Conservation (phyloP, 2,797 vertebrate species). For the Pangasius larnaudii region DNA sequence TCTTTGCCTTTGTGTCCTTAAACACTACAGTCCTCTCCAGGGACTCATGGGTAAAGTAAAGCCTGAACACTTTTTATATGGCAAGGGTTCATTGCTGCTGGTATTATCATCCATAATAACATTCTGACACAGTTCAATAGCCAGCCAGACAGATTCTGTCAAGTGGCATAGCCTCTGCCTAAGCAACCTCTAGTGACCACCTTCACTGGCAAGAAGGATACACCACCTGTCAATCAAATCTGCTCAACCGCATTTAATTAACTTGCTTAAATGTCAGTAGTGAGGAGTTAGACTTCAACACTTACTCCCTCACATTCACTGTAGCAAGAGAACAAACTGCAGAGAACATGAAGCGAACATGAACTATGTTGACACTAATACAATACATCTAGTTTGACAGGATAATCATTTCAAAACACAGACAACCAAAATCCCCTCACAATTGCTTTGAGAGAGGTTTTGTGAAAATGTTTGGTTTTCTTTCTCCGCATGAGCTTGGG, state of each 20-base stretch:
- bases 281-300: slow-evolving; percentile 11
- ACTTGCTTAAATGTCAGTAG: slow-evolving; percentile 52
- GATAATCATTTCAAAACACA: slow-evolving; percentile 52
- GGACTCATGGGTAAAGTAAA: slow-evolving; percentile 44
- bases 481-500: slow-evolving; percentile 22
- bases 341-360: slow-evolving; percentile 22
- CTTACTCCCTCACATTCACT: slow-evolving; percentile 5
- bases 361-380: slow-evolving; percentile 33
- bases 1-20: slow-evolving; percentile 53
- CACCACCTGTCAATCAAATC: slow-evolving; percentile 58
- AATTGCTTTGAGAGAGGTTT: slow-evolving; percentile 43
- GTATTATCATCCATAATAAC: slow-evolving; percentile 64
- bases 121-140: slow-evolving; percentile 61
- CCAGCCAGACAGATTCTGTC: slow-evolving; percentile 55
- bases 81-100: slow-evolving; percentile 42
- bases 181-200: slow-evolving; percentile 53
- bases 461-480: slow-evolving; percentile 26
- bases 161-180: slow-evolving; percentile 45
- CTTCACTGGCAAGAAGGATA: slow-evolving; percentile 45
- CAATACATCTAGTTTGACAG: slow-evolving; percentile 39
- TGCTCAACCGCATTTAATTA: slow-evolving; percentile 59
- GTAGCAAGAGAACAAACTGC: slow-evolving; percentile 9
- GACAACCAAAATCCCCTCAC: slow-evolving; percentile 37
- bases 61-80: slow-evolving; percentile 36
- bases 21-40: slow-evolving; percentile 49